A percentile compares a stretch with the other conserved stretches of the same genome.
Conservation (phyloP, 1,140 invertebrate species). For the Panagrolaimus sp. region DNA sequence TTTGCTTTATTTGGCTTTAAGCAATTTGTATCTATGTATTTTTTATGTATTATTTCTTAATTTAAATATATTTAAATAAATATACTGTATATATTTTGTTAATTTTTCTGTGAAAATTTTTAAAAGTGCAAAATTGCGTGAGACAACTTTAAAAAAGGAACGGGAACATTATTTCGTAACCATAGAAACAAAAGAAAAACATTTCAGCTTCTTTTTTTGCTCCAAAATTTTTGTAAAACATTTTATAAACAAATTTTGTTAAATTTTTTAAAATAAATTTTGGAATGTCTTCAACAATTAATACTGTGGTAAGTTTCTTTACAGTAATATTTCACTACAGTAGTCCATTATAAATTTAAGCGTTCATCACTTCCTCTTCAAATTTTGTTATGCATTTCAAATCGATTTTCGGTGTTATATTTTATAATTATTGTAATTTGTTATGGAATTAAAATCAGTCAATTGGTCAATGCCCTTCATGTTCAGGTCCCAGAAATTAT, state of each 20-base stretch:
- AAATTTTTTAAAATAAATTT: too few relatives aligned
- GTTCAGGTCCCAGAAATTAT: constrained; percentile 22
- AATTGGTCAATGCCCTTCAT: constrained; percentile 8
- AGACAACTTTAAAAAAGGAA: too few relatives aligned
- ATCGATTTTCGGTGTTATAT: constrained; percentile 21
- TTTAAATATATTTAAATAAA: too few relatives aligned
- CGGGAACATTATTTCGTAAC: too few relatives aligned
- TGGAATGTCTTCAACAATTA: not conserved
- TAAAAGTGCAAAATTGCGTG: too few relatives aligned
- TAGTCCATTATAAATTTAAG: constrained; percentile 21
- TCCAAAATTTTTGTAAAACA: not conserved
- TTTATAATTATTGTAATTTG: constrained; percentile 23
- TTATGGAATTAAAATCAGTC: constrained; percentile 31
- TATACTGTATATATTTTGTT: too few relatives aligned
- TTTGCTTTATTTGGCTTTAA: too few relatives aligned
- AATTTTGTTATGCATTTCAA: constrained; percentile 31
- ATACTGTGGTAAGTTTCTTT: constrained; percentile 11
- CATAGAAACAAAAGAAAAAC: too few relatives aligned
- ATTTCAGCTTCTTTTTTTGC: too few relatives aligned
- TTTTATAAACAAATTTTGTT: not conserved
- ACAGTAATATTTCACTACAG: not conserved
- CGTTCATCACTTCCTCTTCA: constrained; percentile 30
- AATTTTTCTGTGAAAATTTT: too few relatives aligned
- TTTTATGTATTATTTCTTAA: too few relatives aligned
- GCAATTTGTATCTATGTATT: too few relatives aligned